Evolutionary conservation across 2,888 invertebrate species (phyloP), one percentile per base, ranked within the genome.

Genomic region (Phrixothrix hirtus): DNA sequence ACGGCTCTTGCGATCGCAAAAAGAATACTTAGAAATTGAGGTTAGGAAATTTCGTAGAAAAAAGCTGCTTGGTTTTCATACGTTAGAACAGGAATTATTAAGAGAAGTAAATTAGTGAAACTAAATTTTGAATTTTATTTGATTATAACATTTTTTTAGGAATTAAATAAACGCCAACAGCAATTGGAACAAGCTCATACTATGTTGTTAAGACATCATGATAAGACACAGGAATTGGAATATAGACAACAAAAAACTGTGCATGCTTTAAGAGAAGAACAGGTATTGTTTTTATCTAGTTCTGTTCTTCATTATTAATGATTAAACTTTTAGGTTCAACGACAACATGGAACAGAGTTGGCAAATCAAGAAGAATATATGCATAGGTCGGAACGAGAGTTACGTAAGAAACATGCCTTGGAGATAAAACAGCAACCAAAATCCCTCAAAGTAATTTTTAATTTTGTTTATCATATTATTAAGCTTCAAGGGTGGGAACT

Each of bases 381-480:
- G 87, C 87, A 88, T 70, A 84, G 96, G 55, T 89, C 94, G 7
- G 92, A 96, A 74, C 87, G 93, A 59, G 98, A 99, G 73, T 82
- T 99, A 69, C 82, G 92, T 66, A 97, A 97, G 78, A 96, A 95
- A 71, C 99, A 99, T 77, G 94, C 95, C 47, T 78, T 95, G 63
- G 96, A 99, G 78, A 84, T 95, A 65, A 95, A 97, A 73, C 97
- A 98, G 74, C 98, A 98, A 78, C 99, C 99, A 47, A 95, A 98
- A 79, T 96, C 97, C 78, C 85, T 99, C 67, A 96, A 96, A 84
- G 94, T 94, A 77, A 56, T 3, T 21, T 5, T 7, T 21, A 5
- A 21, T 21, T 5, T 21, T 21, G 21, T 21, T 21, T 21, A 21
- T 21, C 7, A 21, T 5, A 21, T 21, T 21, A n/a, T n/a, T n/a